phyloP scores from a whole-genome alignment of 2,888 invertebrate species.

The Erynnis tages region DNA sequence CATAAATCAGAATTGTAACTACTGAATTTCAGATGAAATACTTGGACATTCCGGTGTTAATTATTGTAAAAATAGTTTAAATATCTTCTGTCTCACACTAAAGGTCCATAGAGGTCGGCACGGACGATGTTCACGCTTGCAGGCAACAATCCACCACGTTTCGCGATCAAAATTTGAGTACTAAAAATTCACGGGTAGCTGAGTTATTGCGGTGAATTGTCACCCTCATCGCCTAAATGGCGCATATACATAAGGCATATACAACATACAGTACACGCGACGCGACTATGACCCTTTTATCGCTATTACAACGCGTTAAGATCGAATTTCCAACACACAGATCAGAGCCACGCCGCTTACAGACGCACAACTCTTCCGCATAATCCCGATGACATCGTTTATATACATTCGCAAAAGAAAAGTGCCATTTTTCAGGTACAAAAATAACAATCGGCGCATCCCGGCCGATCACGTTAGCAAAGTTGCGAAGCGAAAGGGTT shows the following conservation, averaged over 20 bases:
- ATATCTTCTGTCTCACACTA: not conserved
- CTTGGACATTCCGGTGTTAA: too few relatives aligned
- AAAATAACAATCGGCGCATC: conserved; percentile 27
- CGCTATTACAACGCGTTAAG: not conserved
- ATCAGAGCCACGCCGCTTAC: not conserved
- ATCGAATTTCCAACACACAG: not conserved
- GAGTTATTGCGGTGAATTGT: conserved; percentile 22
- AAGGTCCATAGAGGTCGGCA: not conserved
- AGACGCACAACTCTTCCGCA: conserved; percentile 16
- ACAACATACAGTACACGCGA: conserved; percentile 31
- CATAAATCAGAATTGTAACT: too few relatives aligned
- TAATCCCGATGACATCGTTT: conserved; percentile 28
- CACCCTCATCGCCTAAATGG: conserved; percentile 43
- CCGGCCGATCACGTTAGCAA: conserved; percentile 7
- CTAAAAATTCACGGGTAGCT: conserved; percentile 1
- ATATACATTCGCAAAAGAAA: conserved; percentile 39
- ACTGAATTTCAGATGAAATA: too few relatives aligned
- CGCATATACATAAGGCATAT: conserved; percentile 62
- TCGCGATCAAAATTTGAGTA: not conserved
- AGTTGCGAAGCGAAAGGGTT: conserved; percentile 15
- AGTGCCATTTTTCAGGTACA: conserved; percentile 45
- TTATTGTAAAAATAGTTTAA: too few relatives aligned
- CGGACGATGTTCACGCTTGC: conserved; percentile 7
- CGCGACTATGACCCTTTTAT: not conserved
- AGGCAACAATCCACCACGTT: conserved; percentile 18